Conservation (phyloP, 1,140 invertebrate genomes). For the Eumeta japonica region DNA sequence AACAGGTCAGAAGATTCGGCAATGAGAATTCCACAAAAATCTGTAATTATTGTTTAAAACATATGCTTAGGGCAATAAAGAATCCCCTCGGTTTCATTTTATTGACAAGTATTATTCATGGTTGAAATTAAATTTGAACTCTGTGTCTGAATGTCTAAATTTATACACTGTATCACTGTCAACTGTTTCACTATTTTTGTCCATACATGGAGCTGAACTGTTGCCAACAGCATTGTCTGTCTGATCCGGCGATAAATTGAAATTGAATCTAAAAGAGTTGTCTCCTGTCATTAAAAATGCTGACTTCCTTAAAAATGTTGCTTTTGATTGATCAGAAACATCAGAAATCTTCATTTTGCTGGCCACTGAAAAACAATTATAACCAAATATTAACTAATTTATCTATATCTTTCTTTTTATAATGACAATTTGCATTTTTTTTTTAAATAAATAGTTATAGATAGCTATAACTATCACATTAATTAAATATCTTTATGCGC, state of each 20-base stretch:
- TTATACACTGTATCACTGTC: constrained; percentile 24
- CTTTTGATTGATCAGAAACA: constrained; percentile 36
- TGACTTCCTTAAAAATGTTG: constrained; percentile 47
- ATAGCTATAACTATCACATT: no score
- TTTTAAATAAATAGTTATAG: no score
- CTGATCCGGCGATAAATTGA: constrained; percentile 29
- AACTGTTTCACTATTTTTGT: constrained; percentile 9
- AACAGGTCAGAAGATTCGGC: no score
- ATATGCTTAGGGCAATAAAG: no score
- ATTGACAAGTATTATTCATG: no score
- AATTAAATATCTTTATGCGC: no score
- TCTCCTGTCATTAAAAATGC: constrained; percentile 39
- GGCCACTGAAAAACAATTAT: constrained; percentile 39
- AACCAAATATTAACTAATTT: constrained; percentile 7
- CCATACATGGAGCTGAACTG: constrained; percentile 10
- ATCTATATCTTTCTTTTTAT: no score
- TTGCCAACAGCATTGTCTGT: constrained; percentile 13
- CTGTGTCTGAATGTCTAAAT: constrained; percentile 28
- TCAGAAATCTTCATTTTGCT: constrained; percentile 52
- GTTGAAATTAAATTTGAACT: constrained; percentile 51
- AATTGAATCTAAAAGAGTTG: constrained; percentile 42
- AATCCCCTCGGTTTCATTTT: no score
- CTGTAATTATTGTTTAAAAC: no score
- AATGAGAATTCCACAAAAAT: no score
- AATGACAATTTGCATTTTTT: no score